These are phyloP conservation scores for Anarrhichthys ocellatus DNA, from an alignment of 2,113 vertebrate species.

Conservation along the genomic window DNA sequence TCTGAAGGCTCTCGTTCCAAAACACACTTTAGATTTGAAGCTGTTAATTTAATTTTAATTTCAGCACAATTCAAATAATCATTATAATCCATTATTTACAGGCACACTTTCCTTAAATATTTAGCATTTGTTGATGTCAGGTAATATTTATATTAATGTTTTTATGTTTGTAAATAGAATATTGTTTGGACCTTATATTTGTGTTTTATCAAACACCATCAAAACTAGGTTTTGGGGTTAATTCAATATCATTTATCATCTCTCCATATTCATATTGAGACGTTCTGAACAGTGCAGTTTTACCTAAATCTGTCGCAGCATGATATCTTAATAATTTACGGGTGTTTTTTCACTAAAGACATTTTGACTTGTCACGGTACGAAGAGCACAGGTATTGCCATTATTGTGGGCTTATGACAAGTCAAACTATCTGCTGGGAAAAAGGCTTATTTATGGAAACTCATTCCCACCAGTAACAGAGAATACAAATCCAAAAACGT, in stretches of 20 bases:
- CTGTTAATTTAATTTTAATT: conserved; percentile 27
- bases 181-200: conserved; percentile 11
- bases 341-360: neutral
- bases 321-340: neutral
- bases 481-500: neutral
- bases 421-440: neutral
- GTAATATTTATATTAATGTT: conserved; percentile 21
- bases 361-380: neutral
- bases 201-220: conserved; percentile 15
- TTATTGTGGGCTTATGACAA: neutral
- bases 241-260: conserved; percentile 7
- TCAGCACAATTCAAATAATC: conserved; percentile 33
- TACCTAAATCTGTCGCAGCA: neutral
- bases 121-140: neutral
- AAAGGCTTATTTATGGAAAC: neutral
- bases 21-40: conserved; percentile 13
- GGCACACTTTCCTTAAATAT: conserved; percentile 34
- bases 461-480: neutral
- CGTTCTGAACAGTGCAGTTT: neutral
- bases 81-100: conserved; percentile 60
- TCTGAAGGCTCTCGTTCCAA: conserved; percentile 30
- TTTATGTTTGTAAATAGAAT: conserved; percentile 6
- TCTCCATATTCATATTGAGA: conserved; percentile 3
- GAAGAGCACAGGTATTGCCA: neutral
- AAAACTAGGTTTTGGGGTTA: neutral